These are phyloP conservation scores for Hymenochirus boettgeri DNA, from an alignment of 2,113 vertebrate species.

Conservation along the genomic window DNA sequence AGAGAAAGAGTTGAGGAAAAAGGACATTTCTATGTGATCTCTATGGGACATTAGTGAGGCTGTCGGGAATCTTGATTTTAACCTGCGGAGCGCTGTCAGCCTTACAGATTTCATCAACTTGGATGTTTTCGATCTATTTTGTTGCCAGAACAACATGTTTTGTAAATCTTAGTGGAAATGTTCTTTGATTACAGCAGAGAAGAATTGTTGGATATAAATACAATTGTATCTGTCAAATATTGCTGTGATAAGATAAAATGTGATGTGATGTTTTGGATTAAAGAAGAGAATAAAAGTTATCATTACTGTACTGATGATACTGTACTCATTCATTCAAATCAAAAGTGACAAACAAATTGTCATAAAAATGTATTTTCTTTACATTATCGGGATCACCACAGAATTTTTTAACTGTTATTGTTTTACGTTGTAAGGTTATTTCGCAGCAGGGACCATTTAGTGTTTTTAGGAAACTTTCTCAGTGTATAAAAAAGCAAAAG, in stretches of 20 bases:
- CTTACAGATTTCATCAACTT: neutral
- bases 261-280: conserved; percentile 7
- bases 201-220: conserved; percentile 15
- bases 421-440: too few relatives aligned
- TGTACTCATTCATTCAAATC: too few relatives aligned
- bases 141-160: conserved; percentile 14
- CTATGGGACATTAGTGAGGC: conserved; percentile 13
- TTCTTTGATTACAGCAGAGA: conserved; percentile 23
- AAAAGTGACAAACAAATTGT: too few relatives aligned
- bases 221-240: conserved; percentile 12
- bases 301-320: too few relatives aligned
- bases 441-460: too few relatives aligned
- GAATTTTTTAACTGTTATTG: too few relatives aligned
- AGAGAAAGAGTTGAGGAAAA: neutral
- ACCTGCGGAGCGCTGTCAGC: conserved; percentile 8
- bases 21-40: conserved; percentile 9
- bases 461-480: too few relatives aligned
- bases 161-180: conserved; percentile 17
- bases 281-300: too few relatives aligned
- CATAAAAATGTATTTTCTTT: too few relatives aligned
- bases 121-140: conserved; percentile 6
- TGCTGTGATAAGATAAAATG: conserved; percentile 22
- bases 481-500: too few relatives aligned
- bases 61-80: conserved; percentile 5
- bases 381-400: too few relatives aligned